Conservation (phyloP, 2,888 invertebrate genomes). For the Drosophila fulvimacula region DNA sequence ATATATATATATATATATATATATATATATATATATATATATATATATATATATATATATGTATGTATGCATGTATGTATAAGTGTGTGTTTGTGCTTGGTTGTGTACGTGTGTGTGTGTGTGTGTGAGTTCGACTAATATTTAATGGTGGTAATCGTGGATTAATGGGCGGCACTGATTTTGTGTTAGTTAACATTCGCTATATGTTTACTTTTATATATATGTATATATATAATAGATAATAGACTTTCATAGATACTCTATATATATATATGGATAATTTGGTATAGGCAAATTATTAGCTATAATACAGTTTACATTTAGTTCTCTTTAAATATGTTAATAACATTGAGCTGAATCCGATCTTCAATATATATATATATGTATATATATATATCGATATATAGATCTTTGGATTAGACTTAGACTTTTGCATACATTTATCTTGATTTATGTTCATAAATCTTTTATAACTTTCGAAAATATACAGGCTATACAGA, state of each 20-base stretch:
- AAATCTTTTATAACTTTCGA: slow-evolving; percentile 12
- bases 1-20: background rate
- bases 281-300: slow-evolving; percentile 34
- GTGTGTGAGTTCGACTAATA: slow-evolving; percentile 61
- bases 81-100: slow-evolving; percentile 23
- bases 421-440: slow-evolving; percentile 12
- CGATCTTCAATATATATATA: slow-evolving; percentile 19
- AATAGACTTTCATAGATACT: slow-evolving; percentile 37
- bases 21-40: background rate
- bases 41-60: background rate
- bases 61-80: too few species aligned
- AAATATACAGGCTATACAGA: slow-evolving; percentile 25
- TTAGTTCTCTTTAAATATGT: slow-evolving; percentile 21
- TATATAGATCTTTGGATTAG: slow-evolving; percentile 22
- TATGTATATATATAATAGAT: slow-evolving; percentile 40
- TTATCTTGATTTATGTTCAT: slow-evolving; percentile 4
- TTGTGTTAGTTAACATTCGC: slow-evolving; percentile 78
- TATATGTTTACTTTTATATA: slow-evolving; percentile 49
- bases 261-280: slow-evolving; percentile 27
- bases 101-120: slow-evolving; percentile 18
- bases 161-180: slow-evolving; percentile 80
- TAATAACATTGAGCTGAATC: slow-evolving; percentile 53
- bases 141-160: slow-evolving; percentile 79
- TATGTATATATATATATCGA: slow-evolving; percentile 17
- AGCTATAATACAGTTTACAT: slow-evolving; percentile 53